These are phyloP conservation scores for Anolis carolinensis DNA, from an alignment of 2,113 vertebrate species.

Conservation along the genomic window DNA sequence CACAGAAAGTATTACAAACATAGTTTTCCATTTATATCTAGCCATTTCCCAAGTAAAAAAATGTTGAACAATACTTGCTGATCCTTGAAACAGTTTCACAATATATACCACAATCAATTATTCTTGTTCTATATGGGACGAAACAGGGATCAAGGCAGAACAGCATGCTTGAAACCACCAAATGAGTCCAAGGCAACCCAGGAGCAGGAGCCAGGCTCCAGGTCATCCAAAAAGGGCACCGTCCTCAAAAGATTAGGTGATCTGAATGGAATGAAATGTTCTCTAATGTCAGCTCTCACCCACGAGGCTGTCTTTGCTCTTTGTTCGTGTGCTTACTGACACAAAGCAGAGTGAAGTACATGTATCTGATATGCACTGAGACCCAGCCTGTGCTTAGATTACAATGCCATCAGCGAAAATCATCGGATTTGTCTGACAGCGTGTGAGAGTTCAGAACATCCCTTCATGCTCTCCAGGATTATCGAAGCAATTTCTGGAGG, in stretches of 20 bases:
- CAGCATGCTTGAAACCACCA: neutral
- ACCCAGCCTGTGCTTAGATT: slow-evolving; percentile 45
- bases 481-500: slow-evolving; percentile 38
- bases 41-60: neutral
- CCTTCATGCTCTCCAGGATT: slow-evolving; percentile 28
- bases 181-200: neutral
- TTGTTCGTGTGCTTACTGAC: slow-evolving; percentile 24
- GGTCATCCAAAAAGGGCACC: neutral
- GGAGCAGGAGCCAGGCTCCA: neutral
- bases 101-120: too few species aligned
- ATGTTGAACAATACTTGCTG: neutral
- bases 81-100: neutral
- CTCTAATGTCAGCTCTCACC: too few species aligned
- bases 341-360: slow-evolving; percentile 25
- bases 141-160: neutral
- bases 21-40: too few species aligned
- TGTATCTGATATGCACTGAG: slow-evolving; percentile 41
- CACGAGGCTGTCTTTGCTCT: too few species aligned
- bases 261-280: neutral
- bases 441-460: slow-evolving; percentile 37
- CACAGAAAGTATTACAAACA: neutral
- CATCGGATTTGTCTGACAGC: slow-evolving; percentile 30
- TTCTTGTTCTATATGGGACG: neutral
- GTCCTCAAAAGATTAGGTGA: neutral
- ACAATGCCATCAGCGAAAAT: slow-evolving; percentile 54